phyloP scores from a whole-genome alignment of 1,140 invertebrate species.

The Trichomalopsis sarcophagae region DNA sequence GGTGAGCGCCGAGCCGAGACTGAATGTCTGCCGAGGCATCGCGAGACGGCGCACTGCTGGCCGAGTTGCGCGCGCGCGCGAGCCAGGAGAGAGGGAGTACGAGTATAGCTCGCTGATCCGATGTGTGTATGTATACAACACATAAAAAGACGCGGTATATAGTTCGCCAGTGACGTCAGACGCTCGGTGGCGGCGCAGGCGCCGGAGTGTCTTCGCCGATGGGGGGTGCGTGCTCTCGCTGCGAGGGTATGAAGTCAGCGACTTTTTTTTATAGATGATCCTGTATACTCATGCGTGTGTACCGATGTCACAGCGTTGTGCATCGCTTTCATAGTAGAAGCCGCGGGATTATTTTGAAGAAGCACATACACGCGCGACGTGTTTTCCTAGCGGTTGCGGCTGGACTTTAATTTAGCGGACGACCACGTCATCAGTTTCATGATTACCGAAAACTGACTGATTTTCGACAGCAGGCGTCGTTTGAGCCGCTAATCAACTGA shows the following conservation, averaged over 20 bases:
- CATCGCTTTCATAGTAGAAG: too few relatives aligned
- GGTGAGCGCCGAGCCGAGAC: constrained; percentile 68
- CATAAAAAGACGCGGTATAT: constrained; percentile 37
- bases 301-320: too few relatives aligned
- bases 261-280: background rate
- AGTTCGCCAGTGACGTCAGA: constrained; percentile 72
- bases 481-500: too few relatives aligned
- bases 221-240: background rate
- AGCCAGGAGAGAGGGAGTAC: background rate
- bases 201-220: constrained; percentile 50
- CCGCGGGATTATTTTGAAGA: too few relatives aligned
- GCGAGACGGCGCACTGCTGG: constrained; percentile 1
- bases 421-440: too few relatives aligned
- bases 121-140: background rate
- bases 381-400: too few relatives aligned
- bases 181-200: constrained; percentile 64
- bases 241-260: background rate
- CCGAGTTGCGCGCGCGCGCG: constrained; percentile 11
- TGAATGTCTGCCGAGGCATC: constrained; percentile 67
- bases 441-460: too few relatives aligned
- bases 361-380: too few relatives aligned
- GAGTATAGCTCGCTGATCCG: too few relatives aligned
- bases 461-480: too few relatives aligned
- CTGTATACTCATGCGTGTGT: too few relatives aligned
- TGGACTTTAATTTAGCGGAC: too few relatives aligned